These are phyloP conservation scores for Papio anubis DNA, from an alignment of 2,113 vertebrate species.

Conservation along the genomic window DNA sequence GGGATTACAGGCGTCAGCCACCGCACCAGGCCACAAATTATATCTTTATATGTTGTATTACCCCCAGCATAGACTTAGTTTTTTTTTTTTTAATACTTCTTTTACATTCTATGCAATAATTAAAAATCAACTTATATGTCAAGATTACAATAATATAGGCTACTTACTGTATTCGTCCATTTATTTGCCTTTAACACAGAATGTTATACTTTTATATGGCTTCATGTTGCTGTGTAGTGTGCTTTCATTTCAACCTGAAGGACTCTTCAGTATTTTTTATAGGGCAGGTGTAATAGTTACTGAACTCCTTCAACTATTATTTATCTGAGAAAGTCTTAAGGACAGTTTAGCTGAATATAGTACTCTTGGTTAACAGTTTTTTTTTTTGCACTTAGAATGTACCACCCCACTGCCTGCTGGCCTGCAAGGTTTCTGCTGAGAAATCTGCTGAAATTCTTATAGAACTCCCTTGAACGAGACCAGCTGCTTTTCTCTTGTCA, in stretches of 20 bases:
- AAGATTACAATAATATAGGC: not conserved
- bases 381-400: not conserved
- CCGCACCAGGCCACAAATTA: not conserved
- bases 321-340: not conserved
- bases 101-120: not conserved
- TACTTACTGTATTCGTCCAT: not conserved
- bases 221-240: not conserved
- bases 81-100: not conserved
- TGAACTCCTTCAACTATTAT: not conserved
- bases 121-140: not conserved
- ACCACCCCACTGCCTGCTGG: not conserved
- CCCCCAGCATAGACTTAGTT: not conserved
- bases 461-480: not conserved
- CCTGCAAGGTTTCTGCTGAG: not conserved
- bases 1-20: too few species aligned
- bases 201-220: not conserved
- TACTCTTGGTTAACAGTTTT: not conserved
- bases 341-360: not conserved
- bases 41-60: not conserved
- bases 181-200: not conserved
- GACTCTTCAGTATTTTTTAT: not conserved
- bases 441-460: not conserved
- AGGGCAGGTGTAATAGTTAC: not conserved
- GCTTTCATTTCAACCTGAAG: not conserved
- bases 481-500: not conserved